Evolutionary conservation across 2,113 vertebrate genomes (phyloP).

Genomic region (Mungos mungo): DNA sequence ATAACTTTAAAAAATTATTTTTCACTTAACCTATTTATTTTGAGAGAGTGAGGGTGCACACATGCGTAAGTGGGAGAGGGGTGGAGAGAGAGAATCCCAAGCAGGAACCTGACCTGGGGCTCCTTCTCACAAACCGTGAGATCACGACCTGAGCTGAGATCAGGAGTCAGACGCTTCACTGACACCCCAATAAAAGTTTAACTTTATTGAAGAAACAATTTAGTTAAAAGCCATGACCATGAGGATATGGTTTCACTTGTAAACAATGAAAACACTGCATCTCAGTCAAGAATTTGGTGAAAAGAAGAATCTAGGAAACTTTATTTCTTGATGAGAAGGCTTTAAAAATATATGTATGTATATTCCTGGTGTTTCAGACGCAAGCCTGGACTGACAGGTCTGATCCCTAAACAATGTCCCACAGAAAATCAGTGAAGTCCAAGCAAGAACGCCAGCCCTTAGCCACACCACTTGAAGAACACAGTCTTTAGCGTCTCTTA

Average conservation of each 20-base stretch:
- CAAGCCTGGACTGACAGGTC: background rate
- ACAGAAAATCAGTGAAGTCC: too few relatives aligned
- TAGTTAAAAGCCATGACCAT: slow-evolving; percentile 71
- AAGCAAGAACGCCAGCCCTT: too few relatives aligned
- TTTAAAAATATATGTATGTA: background rate
- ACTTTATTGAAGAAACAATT: slow-evolving; percentile 76
- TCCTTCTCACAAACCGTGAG: too few relatives aligned
- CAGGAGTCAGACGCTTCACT: too few relatives aligned
- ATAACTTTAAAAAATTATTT: too few relatives aligned
- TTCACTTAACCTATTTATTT: too few relatives aligned
- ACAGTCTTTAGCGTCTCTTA: background rate
- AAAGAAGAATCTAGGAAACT: background rate
- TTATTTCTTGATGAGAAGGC: background rate
- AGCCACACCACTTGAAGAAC: background rate
- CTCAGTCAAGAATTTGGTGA: background rate
- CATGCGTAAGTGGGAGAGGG: too few relatives aligned
- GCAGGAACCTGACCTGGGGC: too few relatives aligned
- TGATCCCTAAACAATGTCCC: background rate
- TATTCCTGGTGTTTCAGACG: background rate
- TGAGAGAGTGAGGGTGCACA: too few relatives aligned
- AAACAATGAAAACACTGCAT: slow-evolving; percentile 60
- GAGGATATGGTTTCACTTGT: slow-evolving; percentile 57
- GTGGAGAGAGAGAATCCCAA: too few relatives aligned
- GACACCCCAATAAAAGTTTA: slow-evolving; percentile 10
- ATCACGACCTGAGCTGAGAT: too few relatives aligned